A percentile compares a stretch with the other conserved stretches of the same genome.
Conservation (phyloP, 2,797 vertebrate genomes). For the Kryptopterus vitreolus region DNA sequence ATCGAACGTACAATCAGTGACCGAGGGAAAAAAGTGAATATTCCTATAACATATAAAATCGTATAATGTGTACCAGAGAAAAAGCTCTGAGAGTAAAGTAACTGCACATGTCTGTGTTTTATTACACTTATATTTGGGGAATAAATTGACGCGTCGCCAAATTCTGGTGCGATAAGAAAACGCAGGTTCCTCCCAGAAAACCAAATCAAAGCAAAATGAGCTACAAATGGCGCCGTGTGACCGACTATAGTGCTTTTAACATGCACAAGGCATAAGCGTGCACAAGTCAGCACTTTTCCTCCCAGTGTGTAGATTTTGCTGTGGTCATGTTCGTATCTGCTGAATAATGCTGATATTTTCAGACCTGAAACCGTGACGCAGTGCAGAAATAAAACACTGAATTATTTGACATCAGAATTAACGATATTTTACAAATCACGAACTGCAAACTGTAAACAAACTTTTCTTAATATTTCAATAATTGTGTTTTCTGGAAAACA, state of each 20-base stretch:
- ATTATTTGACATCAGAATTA: no score
- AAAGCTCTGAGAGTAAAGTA: background rate
- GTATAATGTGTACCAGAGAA: conserved; percentile 16
- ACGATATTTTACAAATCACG: background rate
- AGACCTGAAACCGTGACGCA: background rate
- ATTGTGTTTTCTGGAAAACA: no score
- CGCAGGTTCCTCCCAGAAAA: conserved; percentile 6
- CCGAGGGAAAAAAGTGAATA: conserved; percentile 2
- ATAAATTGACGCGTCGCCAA: conserved; percentile 38
- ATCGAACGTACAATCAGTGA: conserved; percentile 7
- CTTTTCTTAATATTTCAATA: no score
- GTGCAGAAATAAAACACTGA: background rate
- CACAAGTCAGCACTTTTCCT: conserved; percentile 23
- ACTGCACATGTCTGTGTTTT: conserved; percentile 17
- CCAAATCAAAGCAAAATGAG: background rate
- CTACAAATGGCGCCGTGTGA: conserved; percentile 14
- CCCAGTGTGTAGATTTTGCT: background rate
- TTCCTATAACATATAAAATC: conserved; percentile 16
- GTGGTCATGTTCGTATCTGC: background rate
- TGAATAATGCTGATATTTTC: background rate
- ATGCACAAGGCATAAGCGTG: conserved; percentile 4
- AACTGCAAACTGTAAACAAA: no score
- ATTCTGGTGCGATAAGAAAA: conserved; percentile 30
- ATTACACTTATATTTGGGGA: conserved; percentile 29
- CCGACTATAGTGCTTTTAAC: background rate